Evolutionary conservation across 2,888 invertebrate species (phyloP), one percentile per base, ranked within the genome.

Genomic region (Campaea margaritaria): DNA sequence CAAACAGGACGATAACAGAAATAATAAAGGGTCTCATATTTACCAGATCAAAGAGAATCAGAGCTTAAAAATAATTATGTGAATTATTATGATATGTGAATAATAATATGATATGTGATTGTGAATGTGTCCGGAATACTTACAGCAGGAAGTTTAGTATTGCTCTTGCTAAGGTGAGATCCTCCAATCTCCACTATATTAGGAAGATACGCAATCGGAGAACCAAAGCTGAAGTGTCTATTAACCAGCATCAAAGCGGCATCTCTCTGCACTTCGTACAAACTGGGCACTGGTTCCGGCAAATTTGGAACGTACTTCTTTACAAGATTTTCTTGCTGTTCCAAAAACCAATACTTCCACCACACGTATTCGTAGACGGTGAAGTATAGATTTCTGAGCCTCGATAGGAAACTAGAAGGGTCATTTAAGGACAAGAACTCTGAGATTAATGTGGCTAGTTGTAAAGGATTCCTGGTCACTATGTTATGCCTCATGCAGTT

Each of bases 101-200:
- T n/a, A n/a, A n/a, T n/a, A n/a, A n/a, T n/a, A n/a, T n/a, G n/a
- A n/a, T n/a, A n/a, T n/a, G n/a, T n/a, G n/a, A n/a, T n/a, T n/a
- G n/a, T n/a, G 8, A 31, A 31, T n/a, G 10, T n/a, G 12, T 12
- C 11, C 11, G 9, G 3, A 12, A 13, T 39, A 72, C 75, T 70
- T 71, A 90, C 91, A 69, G 78, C 53, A 7, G 91, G 86, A n/a
- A 93, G 76, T 49, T 78, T 69, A 0, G 65, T 69, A 39, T 81
- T 77, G 62, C 79, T 86, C 41, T 81, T 76, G 13, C 80, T 81
- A 5, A 93, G 75, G 78, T 94, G 94, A 47, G 91, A 74, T 27
- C 94, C 94, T 14, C 94, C 94, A 48, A 94, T 87, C 70, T 94
- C 93, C 1, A 94, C 81, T 59, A 93, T 83, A 71, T 93, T 94